These are phyloP conservation scores for Priocnemis perturbator DNA, from an alignment of 2,888 invertebrate genomes.

Conservation along the genomic window DNA sequence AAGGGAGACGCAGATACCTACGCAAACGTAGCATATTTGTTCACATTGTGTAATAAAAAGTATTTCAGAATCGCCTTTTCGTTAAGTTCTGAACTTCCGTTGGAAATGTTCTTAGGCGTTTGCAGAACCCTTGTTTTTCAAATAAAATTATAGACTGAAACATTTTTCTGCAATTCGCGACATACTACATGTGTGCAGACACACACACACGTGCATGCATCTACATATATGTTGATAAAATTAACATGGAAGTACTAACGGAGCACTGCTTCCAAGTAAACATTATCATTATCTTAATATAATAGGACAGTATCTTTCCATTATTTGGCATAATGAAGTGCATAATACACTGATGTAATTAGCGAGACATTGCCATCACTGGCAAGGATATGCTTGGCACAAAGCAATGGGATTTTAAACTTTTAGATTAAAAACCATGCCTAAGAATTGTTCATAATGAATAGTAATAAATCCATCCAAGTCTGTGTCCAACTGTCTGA, in stretches of 20 bases:
- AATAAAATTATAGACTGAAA: too few species aligned
- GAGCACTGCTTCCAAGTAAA: not conserved
- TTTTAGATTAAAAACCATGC: conserved; percentile 91
- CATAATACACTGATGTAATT: not conserved
- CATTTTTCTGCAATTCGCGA: too few species aligned
- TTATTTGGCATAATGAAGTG: not conserved
- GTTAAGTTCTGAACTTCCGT: not conserved
- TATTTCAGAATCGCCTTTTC: too few species aligned
- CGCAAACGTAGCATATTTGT: too few species aligned
- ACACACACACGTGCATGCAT: not conserved
- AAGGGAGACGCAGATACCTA: too few species aligned
- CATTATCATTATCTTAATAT: conserved; percentile 3
- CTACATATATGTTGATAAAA: too few species aligned
- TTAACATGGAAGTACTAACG: not conserved
- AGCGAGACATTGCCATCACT: not conserved
- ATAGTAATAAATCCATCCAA: conserved; percentile 97
- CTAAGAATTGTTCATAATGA: conserved; percentile 96
- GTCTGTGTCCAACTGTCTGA: conserved; percentile 92
- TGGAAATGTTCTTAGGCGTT: too few species aligned
- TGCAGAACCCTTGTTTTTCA: too few species aligned
- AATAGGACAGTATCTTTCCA: not conserved
- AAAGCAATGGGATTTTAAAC: conserved; percentile 74
- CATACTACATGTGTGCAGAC: too few species aligned
- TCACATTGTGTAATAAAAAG: too few species aligned
- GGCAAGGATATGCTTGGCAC: not conserved